Conservation (phyloP, 1,140 invertebrate genomes). For the Drosophila littoralis region DNA sequence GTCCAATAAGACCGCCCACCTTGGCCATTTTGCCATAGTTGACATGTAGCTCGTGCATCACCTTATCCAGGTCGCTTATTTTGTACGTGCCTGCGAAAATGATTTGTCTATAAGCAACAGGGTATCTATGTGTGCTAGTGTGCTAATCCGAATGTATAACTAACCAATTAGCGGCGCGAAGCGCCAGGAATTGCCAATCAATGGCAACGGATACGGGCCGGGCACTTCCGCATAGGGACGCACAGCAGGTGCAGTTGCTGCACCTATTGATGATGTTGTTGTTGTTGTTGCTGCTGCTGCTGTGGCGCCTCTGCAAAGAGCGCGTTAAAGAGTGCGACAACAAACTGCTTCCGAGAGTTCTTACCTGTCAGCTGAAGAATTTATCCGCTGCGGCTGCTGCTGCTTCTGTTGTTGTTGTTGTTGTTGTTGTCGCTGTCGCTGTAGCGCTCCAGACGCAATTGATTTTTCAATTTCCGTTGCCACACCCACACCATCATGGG, state of each 20-base stretch:
- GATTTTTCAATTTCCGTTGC: slow-evolving; percentile 79
- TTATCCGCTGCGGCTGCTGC: slow-evolving; percentile 10
- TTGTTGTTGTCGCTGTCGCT: slow-evolving; percentile 43
- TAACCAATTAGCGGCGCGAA: slow-evolving; percentile 89
- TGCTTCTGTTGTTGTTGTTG: slow-evolving; percentile 5
- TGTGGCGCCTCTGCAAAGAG: slow-evolving; percentile 5
- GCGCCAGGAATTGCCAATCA: slow-evolving; percentile 92
- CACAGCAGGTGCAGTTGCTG: slow-evolving; percentile 27
- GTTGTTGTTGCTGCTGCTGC: slow-evolving; percentile 22
- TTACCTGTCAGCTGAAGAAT: background rate
- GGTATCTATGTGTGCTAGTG: background rate
- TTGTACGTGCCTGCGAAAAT: slow-evolving; percentile 87
- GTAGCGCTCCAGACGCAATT: slow-evolving; percentile 62
- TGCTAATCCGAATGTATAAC: slow-evolving; percentile 25
- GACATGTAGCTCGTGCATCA: slow-evolving; percentile 88
- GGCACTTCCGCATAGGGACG: slow-evolving; percentile 89
- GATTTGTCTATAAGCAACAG: background rate
- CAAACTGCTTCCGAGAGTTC: background rate
- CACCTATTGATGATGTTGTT: slow-evolving; percentile 67
- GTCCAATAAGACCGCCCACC: slow-evolving; percentile 89
- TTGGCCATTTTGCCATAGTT: slow-evolving; percentile 90
- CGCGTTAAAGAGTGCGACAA: background rate
- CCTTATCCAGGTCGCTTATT: slow-evolving; percentile 90
- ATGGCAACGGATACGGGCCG: slow-evolving; percentile 90
- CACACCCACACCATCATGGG: slow-evolving; percentile 59